These are phyloP conservation scores for Eupithecia vulgata DNA, from an alignment of 2,888 invertebrate genomes.

Conservation along the genomic window DNA sequence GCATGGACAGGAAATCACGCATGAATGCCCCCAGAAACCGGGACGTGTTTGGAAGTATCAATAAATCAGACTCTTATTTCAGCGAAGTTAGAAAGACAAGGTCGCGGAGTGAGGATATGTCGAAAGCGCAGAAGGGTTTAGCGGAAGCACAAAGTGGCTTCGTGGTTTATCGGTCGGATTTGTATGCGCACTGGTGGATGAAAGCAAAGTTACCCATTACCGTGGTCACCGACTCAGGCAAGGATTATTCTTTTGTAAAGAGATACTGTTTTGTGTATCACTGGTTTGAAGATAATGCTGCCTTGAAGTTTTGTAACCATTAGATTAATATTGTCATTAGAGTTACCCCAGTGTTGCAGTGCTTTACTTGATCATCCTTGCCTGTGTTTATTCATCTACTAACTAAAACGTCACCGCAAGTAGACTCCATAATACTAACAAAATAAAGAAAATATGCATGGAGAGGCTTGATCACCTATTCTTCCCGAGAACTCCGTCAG, in stretches of 20 bases:
- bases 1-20: slow-evolving; percentile 63
- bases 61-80: slow-evolving; percentile 51
- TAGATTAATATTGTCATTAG: slow-evolving; percentile 79
- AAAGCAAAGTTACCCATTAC: slow-evolving; percentile 91
- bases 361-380: slow-evolving; percentile 85
- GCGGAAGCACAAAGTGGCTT: slow-evolving; percentile 73
- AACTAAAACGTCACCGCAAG: slow-evolving; percentile 76
- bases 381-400: slow-evolving; percentile 84
- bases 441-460: slow-evolving; percentile 69
- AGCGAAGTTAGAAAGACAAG: slow-evolving; percentile 66
- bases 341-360: slow-evolving; percentile 82
- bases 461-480: slow-evolving; percentile 68
- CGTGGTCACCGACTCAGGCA: slow-evolving; percentile 85
- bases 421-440: slow-evolving; percentile 75
- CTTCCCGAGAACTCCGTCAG: slow-evolving; percentile 46
- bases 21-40: slow-evolving; percentile 68
- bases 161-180: slow-evolving; percentile 90
- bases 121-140: slow-evolving; percentile 75
- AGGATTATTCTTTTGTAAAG: slow-evolving; percentile 84
- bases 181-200: slow-evolving; percentile 97
- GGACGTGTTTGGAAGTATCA: slow-evolving; percentile 63
- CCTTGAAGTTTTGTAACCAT: slow-evolving; percentile 82
- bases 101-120: slow-evolving; percentile 78
- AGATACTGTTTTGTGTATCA: slow-evolving; percentile 82
- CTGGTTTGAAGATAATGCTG: slow-evolving; percentile 81